Base-by-base conservation (phyloP, 2,113 vertebrate species). In the Tapirus terrestris region DNA sequence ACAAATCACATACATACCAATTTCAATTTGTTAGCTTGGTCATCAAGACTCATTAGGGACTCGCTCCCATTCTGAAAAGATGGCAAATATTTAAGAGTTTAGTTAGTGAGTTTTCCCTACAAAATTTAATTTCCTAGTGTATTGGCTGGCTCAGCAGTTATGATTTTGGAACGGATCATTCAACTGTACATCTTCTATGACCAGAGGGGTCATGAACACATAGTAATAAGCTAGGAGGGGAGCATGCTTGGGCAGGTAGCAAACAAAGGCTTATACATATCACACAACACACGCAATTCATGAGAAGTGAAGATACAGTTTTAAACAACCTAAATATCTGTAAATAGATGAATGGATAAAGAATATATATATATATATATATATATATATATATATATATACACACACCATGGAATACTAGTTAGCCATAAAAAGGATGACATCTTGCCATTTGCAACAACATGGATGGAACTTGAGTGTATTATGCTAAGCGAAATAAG, bases 21-120 rank as follows among this genome's bases (percentile, higher is more conserved):
- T 98, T 99, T 99, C 18, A 97, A 88, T 96, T 99, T 98, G 87
- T 99, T 99, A 73, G 73, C 96, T 95, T 98, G 98, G 56, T 98
- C 98, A 51, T 98, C 98, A 96, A 98, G 82, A 97, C 72, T 98
- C 96, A 99, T 96, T 84, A 98, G 83, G 73, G 98, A 72, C 96
- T 99, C 98, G 0, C 85, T 98, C 81, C 99, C 99, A 98, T 99
- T 99, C 99, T 99, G 98, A 81, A 97, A 99, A 98, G 60, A 97
- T 36, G 53, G 81, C 16, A 94, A 94, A 92, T 89, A 76, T 72
- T 91, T 89, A 65, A 96, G 60, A 10, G 18, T 65, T 91, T 77
- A 72, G 17, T n/a, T 88, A 53, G 68, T 23, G 65, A 61, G 8
- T 86, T 79, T 92, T 70, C 23, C 36, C 27, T n/a, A 21, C 6